phyloP scores from a whole-genome alignment of 2,888 invertebrate genomes.

The Drosophila siamana region DNA sequence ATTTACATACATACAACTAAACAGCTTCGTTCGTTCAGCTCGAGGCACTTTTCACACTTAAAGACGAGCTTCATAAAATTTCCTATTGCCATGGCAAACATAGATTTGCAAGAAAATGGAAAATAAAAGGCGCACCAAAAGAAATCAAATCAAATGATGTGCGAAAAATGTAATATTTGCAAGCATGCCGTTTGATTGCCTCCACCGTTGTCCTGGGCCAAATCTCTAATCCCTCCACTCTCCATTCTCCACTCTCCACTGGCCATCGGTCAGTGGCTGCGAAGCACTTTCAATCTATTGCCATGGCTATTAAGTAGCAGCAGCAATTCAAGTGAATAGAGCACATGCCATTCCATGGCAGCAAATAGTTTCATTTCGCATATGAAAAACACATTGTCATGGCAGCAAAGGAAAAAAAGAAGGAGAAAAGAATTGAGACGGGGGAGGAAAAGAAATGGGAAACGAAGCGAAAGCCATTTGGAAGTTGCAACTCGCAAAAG shows the following conservation, averaged over 20 bases:
- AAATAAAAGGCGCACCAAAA: slow-evolving; percentile 47
- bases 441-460: background rate
- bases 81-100: slow-evolving; percentile 39
- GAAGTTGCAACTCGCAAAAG: slow-evolving; percentile 55
- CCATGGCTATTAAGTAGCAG: slow-evolving; percentile 62
- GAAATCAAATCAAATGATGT: slow-evolving; percentile 74
- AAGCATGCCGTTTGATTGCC: slow-evolving; percentile 13
- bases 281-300: slow-evolving; percentile 55
- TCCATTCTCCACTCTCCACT: too few relatives aligned
- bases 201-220: slow-evolving; percentile 57
- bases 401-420: slow-evolving; percentile 29
- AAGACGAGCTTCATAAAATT: slow-evolving; percentile 7
- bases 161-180: slow-evolving; percentile 67
- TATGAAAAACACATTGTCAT: slow-evolving; percentile 58
- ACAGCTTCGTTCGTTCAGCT: slow-evolving; percentile 11
- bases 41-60: slow-evolving; percentile 41
- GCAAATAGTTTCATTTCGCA: slow-evolving; percentile 46
- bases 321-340: background rate
- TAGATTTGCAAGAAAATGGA: background rate
- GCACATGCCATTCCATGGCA: slow-evolving; percentile 30
- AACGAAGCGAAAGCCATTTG: slow-evolving; percentile 72
- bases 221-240: too few relatives aligned
- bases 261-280: slow-evolving; percentile 67
- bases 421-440: slow-evolving; percentile 49
- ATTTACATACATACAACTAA: slow-evolving; percentile 24